A percentile compares a stretch with the other conserved stretches of the same genome.
Conservation (phyloP, 2,888 invertebrate genomes). For the Noctuana brunneofusca region DNA sequence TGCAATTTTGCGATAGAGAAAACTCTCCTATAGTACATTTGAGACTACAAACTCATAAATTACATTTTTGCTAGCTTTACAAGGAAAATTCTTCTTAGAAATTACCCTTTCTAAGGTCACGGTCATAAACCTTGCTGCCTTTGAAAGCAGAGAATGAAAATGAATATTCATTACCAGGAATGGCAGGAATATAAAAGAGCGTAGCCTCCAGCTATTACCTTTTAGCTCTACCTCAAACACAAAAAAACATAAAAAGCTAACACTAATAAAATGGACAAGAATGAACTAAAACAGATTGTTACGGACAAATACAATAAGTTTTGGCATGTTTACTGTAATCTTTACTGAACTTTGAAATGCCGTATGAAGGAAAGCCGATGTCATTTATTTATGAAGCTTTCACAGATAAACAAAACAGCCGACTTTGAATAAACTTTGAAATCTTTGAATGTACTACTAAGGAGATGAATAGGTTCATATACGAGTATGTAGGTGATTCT, state of each 20-base stretch:
- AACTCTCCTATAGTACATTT: background rate
- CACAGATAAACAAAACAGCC: no score
- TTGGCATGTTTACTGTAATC: background rate
- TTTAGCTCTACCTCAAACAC: background rate
- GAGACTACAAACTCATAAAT: background rate
- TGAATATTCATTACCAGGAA: conserved; percentile 23
- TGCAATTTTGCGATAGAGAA: background rate
- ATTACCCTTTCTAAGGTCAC: conserved; percentile 20
- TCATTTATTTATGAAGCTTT: no score
- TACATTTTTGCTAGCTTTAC: background rate
- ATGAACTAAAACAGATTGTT: background rate
- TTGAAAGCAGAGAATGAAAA: conserved; percentile 22
- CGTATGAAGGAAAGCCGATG: no score
- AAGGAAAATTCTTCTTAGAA: conserved; percentile 14
- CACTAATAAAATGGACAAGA: background rate
- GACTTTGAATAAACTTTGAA: no score
- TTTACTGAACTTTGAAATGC: no score
- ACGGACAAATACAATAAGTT: background rate
- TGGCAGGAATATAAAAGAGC: conserved; percentile 14
- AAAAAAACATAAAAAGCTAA: background rate
- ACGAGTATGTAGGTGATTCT: no score
- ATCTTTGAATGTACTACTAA: no score
- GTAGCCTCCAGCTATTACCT: background rate
- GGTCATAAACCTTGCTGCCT: conserved; percentile 16
- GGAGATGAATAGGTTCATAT: no score